Evolutionary conservation across 1,140 invertebrate genomes (phyloP).

Genomic region (Drosophila fuyamai): DNA sequence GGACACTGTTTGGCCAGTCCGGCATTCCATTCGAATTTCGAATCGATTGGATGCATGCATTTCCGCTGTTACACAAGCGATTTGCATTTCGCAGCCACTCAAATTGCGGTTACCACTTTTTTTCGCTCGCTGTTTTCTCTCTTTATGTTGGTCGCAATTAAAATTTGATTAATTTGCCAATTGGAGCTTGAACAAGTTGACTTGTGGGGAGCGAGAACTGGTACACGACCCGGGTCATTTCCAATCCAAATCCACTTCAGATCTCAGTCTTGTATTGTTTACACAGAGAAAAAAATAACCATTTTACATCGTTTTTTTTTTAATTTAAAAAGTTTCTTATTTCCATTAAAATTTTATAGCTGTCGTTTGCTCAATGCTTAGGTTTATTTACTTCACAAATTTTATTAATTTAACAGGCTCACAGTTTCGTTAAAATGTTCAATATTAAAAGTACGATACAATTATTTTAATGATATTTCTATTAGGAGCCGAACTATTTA

Average conservation of each 20-base stretch:
- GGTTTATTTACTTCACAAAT: too few relatives aligned
- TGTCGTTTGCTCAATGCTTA: too few relatives aligned
- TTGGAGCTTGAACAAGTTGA: conserved; percentile 62
- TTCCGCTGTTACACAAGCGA: conserved; percentile 54
- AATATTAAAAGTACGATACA: too few relatives aligned
- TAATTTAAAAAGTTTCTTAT: neutral
- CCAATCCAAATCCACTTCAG: conserved; percentile 3
- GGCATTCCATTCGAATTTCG: conserved; percentile 31
- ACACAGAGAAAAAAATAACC: neutral
- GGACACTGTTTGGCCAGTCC: conserved; percentile 16
- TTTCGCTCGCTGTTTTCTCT: conserved; percentile 5
- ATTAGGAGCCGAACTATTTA: too few relatives aligned
- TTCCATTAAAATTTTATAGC: neutral
- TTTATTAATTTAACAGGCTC: too few relatives aligned
- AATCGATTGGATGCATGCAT: conserved; percentile 49
- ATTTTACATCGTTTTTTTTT: too few relatives aligned
- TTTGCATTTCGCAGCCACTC: conserved; percentile 50
- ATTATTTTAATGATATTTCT: too few relatives aligned
- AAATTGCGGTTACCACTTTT: conserved; percentile 44
- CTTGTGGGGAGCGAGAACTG: conserved; percentile 43
- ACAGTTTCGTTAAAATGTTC: too few relatives aligned
- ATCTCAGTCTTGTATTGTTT: neutral
- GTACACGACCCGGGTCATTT: conserved; percentile 46
- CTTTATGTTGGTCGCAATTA: conserved; percentile 29
- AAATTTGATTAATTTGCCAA: conserved; percentile 70